phyloP scores from a whole-genome alignment of 2,797 vertebrate species.

The Gymnothorax javanicus region DNA sequence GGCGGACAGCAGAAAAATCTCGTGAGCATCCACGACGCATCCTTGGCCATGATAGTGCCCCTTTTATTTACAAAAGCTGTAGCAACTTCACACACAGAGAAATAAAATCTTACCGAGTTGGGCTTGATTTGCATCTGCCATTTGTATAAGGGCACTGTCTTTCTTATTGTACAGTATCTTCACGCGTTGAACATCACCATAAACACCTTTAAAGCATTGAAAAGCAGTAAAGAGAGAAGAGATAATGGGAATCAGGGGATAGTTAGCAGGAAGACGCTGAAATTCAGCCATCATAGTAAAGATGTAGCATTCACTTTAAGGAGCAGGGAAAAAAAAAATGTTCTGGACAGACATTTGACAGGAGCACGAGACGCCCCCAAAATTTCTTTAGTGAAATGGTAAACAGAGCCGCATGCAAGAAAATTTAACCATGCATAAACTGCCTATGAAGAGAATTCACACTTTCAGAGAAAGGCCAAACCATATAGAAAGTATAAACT shows the following conservation, averaged over 20 bases:
- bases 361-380: conserved; percentile 79
- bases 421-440: conserved; percentile 83
- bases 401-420: conserved; percentile 86
- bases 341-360: conserved; percentile 84
- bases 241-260: conserved; percentile 63
- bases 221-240: conserved; percentile 73
- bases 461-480: conserved; percentile 53
- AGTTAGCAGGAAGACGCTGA: conserved; percentile 58
- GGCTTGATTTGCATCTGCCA: conserved; percentile 95
- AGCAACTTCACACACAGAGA: background rate
- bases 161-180: conserved; percentile 99
- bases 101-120: conserved; percentile 85
- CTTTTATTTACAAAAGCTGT: background rate
- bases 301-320: conserved; percentile 80
- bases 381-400: conserved; percentile 80
- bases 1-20: too few species aligned
- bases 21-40: too few species aligned
- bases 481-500: conserved; percentile 54
- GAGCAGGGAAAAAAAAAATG: conserved; percentile 74
- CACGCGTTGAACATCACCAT: conserved; percentile 96
- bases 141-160: conserved; percentile 97
- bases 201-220: conserved; percentile 85
- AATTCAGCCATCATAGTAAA: conserved; percentile 79
- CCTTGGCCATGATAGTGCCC: too few species aligned
- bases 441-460: conserved; percentile 81